Base-by-base conservation (phyloP, 1,140 invertebrate genomes). In the Ridgeia piscesae region DNA sequence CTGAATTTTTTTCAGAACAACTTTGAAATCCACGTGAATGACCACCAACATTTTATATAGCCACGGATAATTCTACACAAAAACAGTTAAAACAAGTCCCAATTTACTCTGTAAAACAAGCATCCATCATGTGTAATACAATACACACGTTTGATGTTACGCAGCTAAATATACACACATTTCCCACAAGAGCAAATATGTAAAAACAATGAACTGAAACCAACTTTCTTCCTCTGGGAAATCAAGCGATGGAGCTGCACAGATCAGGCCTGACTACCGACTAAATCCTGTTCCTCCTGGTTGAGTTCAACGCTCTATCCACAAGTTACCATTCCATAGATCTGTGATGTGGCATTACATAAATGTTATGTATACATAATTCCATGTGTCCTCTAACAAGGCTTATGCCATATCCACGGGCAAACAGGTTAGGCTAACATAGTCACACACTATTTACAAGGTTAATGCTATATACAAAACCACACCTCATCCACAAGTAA, bases 131-230 rank as follows among this genome's bases (percentile, higher is more conserved):
- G 11, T 77, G 58, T 77, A 21, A 27, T 77, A 77, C 58, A 21
- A 77, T 77, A 77, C 58, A 77, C 58, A 77, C 27, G 58, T 77
- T 77, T 77, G 58, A 77, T 77, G 58, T 77, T 77, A 77, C 58
- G 27, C 58, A 21, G 17, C 58, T 27, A 77, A 77, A 77, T 31
- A 77, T 21, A 77, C 27, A 77, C 27, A 77, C 58, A 21, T 31
- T 77, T 77, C 27, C 17, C 58, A 77, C 4, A 77, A 50, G 21
- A 21, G 0, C 48, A 8, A 50, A 77, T 77, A 77, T 4, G 27
- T 8, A 9, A 77, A 21, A 77, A 27, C 58, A 27, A 17, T 77
- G 11, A 2, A 77, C 27, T 77, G 58, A 77, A 77, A 77, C 58
- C 58, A 77, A 77, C 58, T 77, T 77, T 9, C 6, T 31, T 31